Conservation (phyloP, 2,797 vertebrate genomes). For the Ammospiza maritima region DNA sequence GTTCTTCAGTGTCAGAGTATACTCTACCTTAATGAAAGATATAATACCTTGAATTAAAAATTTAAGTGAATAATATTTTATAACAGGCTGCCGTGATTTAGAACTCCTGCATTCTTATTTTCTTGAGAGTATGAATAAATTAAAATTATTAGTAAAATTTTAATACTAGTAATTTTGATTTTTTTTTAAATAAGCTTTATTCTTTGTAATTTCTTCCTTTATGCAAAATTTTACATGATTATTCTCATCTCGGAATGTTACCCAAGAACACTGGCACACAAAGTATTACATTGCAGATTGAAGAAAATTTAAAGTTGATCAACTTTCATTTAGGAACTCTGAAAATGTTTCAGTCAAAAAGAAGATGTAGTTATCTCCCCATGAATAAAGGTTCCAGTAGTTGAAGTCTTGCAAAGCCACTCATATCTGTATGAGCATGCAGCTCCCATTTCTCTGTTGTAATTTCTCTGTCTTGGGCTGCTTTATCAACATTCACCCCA, state of each 20-base stretch:
- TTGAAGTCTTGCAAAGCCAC: not conserved
- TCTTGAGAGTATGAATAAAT: not conserved
- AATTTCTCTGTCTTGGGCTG: not conserved
- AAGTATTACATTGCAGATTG: not conserved
- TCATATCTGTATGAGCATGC: not conserved
- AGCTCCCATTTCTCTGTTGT: not conserved
- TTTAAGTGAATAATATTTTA: not conserved
- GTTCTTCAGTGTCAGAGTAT: not conserved
- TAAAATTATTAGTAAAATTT: not conserved
- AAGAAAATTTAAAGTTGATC: not conserved
- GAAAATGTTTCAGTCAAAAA: not conserved
- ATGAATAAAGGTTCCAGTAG: not conserved
- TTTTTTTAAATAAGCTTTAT: not conserved
- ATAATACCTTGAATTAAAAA: not conserved
- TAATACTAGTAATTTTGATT: not conserved
- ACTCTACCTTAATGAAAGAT: not conserved
- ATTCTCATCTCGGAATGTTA: not conserved
- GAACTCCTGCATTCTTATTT: not conserved
- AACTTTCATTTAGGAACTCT: not conserved
- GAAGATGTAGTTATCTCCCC: not conserved
- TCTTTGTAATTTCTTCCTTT: not conserved
- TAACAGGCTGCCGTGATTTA: not conserved
- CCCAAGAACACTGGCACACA: not conserved
- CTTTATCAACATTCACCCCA: not conserved
- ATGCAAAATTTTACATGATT: not conserved